A percentile compares a stretch with the other conserved stretches of the same genome.
These are phyloP conservation scores for Spinibarbus caldwelli DNA, from an alignment of 2,797 vertebrate species.

Conservation along the genomic window DNA sequence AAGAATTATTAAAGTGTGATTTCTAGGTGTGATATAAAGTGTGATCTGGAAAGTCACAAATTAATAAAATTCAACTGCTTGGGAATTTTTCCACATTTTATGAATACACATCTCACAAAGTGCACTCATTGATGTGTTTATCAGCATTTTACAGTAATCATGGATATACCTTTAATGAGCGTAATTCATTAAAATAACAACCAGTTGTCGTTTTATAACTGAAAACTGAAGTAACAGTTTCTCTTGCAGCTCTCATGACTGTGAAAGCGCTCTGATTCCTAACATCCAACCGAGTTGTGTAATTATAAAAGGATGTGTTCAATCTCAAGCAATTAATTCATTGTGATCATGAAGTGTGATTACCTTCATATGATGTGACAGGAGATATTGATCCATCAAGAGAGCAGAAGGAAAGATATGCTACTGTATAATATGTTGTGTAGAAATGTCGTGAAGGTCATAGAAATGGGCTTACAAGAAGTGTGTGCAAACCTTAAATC, in stretches of 20 bases:
- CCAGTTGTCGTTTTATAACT: background rate
- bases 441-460: conserved; percentile 7
- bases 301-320: conserved; percentile 16
- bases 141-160: background rate
- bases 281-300: background rate
- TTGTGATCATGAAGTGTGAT: background rate
- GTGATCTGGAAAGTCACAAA: background rate
- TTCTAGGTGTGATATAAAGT: no score
- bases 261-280: conserved; percentile 26
- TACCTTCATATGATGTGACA: background rate
- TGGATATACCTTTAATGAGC: background rate
- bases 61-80: background rate
- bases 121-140: background rate
- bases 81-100: background rate
- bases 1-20: background rate
- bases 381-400: background rate
- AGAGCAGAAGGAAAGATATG: background rate
- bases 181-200: background rate
- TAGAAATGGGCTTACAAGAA: background rate
- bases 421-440: background rate
- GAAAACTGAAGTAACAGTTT: background rate
- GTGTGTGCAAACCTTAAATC: background rate
- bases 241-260: conserved; percentile 38
- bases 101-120: background rate
- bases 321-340: background rate